Evolutionary conservation across 2,888 invertebrate genomes (phyloP), one percentile per base, ranked within the genome.

Genomic region (Iselma pallidipennis): DNA sequence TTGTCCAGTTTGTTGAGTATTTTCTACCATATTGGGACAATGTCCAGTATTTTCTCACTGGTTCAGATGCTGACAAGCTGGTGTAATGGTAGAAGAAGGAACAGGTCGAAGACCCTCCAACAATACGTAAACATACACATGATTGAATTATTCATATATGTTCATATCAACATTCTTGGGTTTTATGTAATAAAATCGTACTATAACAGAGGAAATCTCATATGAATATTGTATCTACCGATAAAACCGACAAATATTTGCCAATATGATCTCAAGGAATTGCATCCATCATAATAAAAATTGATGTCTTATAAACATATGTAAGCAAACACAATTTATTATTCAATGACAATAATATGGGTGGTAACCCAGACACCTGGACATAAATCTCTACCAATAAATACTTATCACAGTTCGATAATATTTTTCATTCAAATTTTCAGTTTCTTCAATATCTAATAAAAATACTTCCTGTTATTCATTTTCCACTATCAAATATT

Each of bases 71-170:
- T 71, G 71, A 71, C 71, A 69, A 61, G 42, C 16, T 42, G 42
- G 42, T 42, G 42, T 42, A 42, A 42, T 42, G 42, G 42, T 42
- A 42, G 57, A 55, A 59, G 65, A 66, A 63, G 65, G 70, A 63
- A 61, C 54, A 70, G 73, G 73, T 74, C 71, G 68, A 62, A 68
- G 71, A 74, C 73, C 73, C 63, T 42, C 10, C 16, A 42, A 10
- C 42, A 42, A 42, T 21, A 42, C 57, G n/a, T 50, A 19, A 7
- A 42, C 19, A 42, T 10, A 42, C 21, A 42, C 21, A 33, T 33
- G 59, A 49, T 55, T 52, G 62, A 65, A 65, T 65, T 65, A 65
- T 65, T 65, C 61, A 65, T 65, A 59, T 55, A 61, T 53, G 37
- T 50, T 58, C 9, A 42, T 42, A 42, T 42, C 42, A 42, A 42